Percentiles rank a stretch among this genome's conserved stretches.
Conservation (phyloP, 2,888 invertebrate species). For the Leptarthrus brevirostris region DNA sequence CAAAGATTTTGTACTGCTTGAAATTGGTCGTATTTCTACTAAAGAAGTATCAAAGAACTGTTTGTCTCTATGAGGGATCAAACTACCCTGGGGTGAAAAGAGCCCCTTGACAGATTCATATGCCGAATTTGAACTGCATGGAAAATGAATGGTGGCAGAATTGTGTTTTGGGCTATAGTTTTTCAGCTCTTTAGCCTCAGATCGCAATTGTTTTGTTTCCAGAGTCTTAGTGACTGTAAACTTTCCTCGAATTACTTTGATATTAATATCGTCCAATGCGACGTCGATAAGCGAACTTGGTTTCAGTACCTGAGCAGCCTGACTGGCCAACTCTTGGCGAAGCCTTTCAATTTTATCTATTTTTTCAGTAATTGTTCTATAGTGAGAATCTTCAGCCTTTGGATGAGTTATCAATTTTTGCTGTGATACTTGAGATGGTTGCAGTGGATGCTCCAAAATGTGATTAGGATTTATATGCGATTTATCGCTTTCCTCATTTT, state of each 20-base stretch:
- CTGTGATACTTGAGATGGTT: background rate
- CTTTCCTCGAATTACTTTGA: conserved; percentile 67
- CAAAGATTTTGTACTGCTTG: conserved; percentile 62
- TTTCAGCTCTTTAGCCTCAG: conserved; percentile 62
- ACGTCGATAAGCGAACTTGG: conserved; percentile 49
- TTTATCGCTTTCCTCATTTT: conserved; percentile 71
- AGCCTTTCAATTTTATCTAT: conserved; percentile 9
- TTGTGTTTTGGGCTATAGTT: conserved; percentile 61
- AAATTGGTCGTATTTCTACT: conserved; percentile 77
- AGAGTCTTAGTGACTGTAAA: conserved; percentile 69
- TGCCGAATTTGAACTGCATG: conserved; percentile 71
- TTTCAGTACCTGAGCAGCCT: conserved; percentile 14
- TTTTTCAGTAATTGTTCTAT: conserved; percentile 11
- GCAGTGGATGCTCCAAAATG: conserved; percentile 13
- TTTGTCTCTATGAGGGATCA: conserved; percentile 78
- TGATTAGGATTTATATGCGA: conserved; percentile 30
- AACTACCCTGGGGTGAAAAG: conserved; percentile 66
- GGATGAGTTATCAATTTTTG: background rate
- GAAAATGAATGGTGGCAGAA: conserved; percentile 77
- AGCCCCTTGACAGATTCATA: conserved; percentile 73
- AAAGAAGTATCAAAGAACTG: conserved; percentile 85
- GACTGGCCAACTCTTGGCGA: background rate
- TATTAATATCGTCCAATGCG: conserved; percentile 61
- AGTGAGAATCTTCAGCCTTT: background rate
- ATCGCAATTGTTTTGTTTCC: conserved; percentile 56